A percentile compares a stretch with the other conserved stretches of the same genome.
Conservation (phyloP, 2,888 invertebrate genomes). For the Mesoligia furuncula region DNA sequence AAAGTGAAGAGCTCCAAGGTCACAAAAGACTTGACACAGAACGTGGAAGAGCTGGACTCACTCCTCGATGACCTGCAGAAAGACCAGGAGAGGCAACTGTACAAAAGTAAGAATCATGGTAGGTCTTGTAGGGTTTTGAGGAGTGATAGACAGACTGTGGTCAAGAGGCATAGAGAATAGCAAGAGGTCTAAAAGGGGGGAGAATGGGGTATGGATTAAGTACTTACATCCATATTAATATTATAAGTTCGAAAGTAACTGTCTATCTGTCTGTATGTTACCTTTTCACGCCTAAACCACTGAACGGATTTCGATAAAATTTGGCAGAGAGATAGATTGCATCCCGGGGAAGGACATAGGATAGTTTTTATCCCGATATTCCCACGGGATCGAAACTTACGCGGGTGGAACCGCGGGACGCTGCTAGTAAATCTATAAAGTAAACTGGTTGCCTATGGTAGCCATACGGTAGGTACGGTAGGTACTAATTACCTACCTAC, state of each 20-base stretch:
- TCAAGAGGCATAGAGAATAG: neutral
- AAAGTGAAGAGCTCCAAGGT: slow-evolving; percentile 84
- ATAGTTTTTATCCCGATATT: too few relatives aligned
- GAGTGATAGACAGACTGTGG: neutral
- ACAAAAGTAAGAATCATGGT: slow-evolving; percentile 81
- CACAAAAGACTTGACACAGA: slow-evolving; percentile 89
- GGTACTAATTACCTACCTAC: too few relatives aligned
- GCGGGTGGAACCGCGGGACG: too few relatives aligned
- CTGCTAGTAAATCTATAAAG: neutral
- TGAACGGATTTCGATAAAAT: too few relatives aligned
- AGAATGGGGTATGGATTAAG: too few relatives aligned
- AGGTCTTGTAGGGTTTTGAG: slow-evolving; percentile 12
- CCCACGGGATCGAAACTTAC: too few relatives aligned
- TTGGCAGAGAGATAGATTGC: too few relatives aligned
- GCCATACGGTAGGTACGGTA: too few relatives aligned
- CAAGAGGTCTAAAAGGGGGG: neutral
- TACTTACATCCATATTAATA: neutral
- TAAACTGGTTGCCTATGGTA: neutral
- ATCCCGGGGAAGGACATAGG: too few relatives aligned
- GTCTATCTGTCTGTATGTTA: too few relatives aligned
- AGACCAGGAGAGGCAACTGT: slow-evolving; percentile 88
- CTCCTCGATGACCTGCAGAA: slow-evolving; percentile 93
- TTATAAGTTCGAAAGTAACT: too few relatives aligned
- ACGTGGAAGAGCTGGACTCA: slow-evolving; percentile 94
- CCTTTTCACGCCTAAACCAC: too few relatives aligned